Evolutionary conservation across 2,888 invertebrate species (phyloP), one percentile per base, ranked within the genome.

Genomic region (Caradrina clavipalpis): DNA sequence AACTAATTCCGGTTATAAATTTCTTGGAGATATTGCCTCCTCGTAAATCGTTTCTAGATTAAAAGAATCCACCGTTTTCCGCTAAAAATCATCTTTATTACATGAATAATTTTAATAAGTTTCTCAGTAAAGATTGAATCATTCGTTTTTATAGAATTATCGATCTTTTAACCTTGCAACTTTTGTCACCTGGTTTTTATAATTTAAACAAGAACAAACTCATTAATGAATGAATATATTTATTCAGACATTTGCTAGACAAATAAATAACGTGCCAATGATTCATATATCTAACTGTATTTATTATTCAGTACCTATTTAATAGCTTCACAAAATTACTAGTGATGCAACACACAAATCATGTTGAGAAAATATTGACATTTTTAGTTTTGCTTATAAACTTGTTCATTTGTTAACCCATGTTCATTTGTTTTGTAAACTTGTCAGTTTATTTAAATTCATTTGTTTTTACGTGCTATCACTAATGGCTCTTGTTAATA

Each of bases 61-160:
- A n/a, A 31, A 51, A 5, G 51, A 57, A 64, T 76, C 1, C 13
- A 10, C 0, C 11, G 4, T 35, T 49, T 58, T 42, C 61, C 60
- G 47, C 2, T 49, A n/a, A 49, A 56, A 62, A 11, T 11, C 0
- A n/a, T 57, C 1, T 6, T 15, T 0, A 26, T 63, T 17, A n/a
- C n/a, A 10, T 4, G 1, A 35, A 63, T 21, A 21, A 11, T 54
- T 45, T 8, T 50, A 10, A 8, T 35, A 35, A 22, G 19, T 31
- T 77, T 78, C 78, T 65, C 26, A 53, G 73, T 73, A 78, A 63
- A 60, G 21, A 62, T 69, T 66, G 59, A 73, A 54, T 78, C 69
- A 69, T 51, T 3, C 0, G 5, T 56, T 59, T 71, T 53, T 17
- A 17, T 60, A 50, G 53, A 69, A 65, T 42, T 35, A 22, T 53